A percentile compares a stretch with the other conserved stretches of the same genome.
Conservation (phyloP, 2,888 invertebrate genomes). For the Eudemis profundana region DNA sequence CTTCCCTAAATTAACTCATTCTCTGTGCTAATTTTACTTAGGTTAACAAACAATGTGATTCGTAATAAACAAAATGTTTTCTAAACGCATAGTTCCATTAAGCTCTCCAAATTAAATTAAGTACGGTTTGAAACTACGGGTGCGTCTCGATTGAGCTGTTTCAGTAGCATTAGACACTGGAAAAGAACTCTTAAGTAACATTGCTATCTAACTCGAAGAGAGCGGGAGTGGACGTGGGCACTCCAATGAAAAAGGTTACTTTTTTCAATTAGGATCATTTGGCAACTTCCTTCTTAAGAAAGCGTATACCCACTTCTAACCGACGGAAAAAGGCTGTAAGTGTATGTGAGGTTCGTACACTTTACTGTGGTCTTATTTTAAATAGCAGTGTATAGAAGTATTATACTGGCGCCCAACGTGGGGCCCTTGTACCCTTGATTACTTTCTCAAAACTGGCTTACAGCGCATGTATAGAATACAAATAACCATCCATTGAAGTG, state of each 20-base stretch:
- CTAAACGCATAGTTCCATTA: neutral
- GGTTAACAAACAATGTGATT: no score
- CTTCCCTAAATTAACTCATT: no score
- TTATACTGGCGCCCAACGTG: neutral
- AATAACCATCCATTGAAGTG: neutral
- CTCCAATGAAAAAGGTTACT: slow-evolving; percentile 43
- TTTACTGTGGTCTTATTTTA: slow-evolving; percentile 8
- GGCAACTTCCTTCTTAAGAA: slow-evolving; percentile 49
- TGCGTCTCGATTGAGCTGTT: slow-evolving; percentile 17
- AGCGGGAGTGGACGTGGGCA: slow-evolving; percentile 36
- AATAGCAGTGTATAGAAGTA: neutral
- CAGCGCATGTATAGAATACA: slow-evolving; percentile 15
- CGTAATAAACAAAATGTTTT: neutral
- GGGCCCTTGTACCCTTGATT: slow-evolving; percentile 49
- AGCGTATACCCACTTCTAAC: slow-evolving; percentile 43
- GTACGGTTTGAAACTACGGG: slow-evolving; percentile 19
- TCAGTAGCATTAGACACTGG: slow-evolving; percentile 27
- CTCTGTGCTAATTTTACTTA: no score
- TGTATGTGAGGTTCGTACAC: neutral
- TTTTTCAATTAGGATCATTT: slow-evolving; percentile 50
- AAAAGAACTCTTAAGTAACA: slow-evolving; percentile 39
- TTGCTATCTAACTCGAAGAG: slow-evolving; percentile 38
- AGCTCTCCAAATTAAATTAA: slow-evolving; percentile 18
- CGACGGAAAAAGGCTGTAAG: slow-evolving; percentile 11
- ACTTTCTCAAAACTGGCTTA: slow-evolving; percentile 51